Evolutionary conservation across 2,888 invertebrate genomes (phyloP).

Genomic region (Ectemnius continuus): DNA sequence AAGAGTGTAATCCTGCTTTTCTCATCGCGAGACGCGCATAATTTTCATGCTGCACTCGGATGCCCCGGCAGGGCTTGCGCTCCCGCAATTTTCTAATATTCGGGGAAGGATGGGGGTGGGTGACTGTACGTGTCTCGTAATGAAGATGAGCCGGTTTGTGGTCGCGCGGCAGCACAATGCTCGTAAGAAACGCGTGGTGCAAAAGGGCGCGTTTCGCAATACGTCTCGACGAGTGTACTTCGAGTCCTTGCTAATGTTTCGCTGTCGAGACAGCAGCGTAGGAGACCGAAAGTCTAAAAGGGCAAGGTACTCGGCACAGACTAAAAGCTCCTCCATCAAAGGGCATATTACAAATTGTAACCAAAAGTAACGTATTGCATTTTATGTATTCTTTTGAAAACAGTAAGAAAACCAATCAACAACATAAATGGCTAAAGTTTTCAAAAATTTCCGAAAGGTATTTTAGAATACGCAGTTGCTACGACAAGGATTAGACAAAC

Average conservation of each 20-base stretch:
- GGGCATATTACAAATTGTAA: too few species aligned
- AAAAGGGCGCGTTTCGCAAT: slow-evolving; percentile 41
- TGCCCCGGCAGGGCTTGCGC: slow-evolving; percentile 9
- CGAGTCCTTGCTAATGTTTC: slow-evolving; percentile 51
- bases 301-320: too few species aligned
- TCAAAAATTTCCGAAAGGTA: too few species aligned
- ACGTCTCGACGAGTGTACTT: slow-evolving; percentile 39
- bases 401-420: too few species aligned
- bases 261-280: slow-evolving; percentile 38
- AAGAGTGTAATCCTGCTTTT: background rate
- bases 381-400: too few species aligned
- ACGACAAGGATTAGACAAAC: too few species aligned
- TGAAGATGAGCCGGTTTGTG: slow-evolving; percentile 49
- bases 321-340: too few species aligned
- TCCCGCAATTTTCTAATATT: slow-evolving; percentile 58
- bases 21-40: slow-evolving; percentile 36
- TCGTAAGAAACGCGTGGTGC: slow-evolving; percentile 31
- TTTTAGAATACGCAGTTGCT: too few species aligned
- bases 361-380: too few species aligned
- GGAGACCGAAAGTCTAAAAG: background rate
- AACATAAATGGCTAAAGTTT: too few species aligned
- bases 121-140: slow-evolving; percentile 41
- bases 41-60: slow-evolving; percentile 47
- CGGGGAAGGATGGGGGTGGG: slow-evolving; percentile 3
- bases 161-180: slow-evolving; percentile 39